Conservation (phyloP, 2,888 invertebrate species). For the Epinotia ramella region DNA sequence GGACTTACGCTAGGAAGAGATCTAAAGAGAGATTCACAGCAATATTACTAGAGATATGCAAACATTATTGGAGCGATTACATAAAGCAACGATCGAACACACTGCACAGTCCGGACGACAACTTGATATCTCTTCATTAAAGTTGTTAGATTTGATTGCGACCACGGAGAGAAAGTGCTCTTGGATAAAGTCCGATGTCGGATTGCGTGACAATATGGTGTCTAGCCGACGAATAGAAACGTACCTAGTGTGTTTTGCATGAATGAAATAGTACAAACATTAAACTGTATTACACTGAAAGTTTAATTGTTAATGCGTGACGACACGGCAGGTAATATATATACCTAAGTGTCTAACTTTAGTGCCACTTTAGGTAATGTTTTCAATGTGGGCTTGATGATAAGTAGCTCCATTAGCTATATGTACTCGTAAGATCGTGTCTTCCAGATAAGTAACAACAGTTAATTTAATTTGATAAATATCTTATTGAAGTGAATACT, state of each 20-base stretch:
- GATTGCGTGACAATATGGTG: constrained; percentile 40
- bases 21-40: too few relatives aligned
- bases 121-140: constrained; percentile 39
- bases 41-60: background rate
- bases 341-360: background rate
- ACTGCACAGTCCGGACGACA: constrained; percentile 17
- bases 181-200: constrained; percentile 33
- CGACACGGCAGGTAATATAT: background rate
- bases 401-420: too few relatives aligned
- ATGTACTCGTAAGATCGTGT: too few relatives aligned
- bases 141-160: constrained; percentile 42
- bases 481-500: too few relatives aligned
- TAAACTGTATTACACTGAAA: constrained; percentile 23
- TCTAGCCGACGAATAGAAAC: constrained; percentile 18
- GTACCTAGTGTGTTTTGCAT: constrained; percentile 21
- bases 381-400: background rate
- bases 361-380: background rate
- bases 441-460: too few relatives aligned
- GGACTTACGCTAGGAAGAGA: too few relatives aligned
- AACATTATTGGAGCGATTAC: constrained; percentile 15
- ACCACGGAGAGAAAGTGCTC: constrained; percentile 39
- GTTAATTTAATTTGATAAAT: too few relatives aligned
- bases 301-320: constrained; percentile 31
- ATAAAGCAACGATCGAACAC: constrained; percentile 9
- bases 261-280: constrained; percentile 29